Conservation (phyloP, 2,888 invertebrate species). For the Galeruca laticollis region DNA sequence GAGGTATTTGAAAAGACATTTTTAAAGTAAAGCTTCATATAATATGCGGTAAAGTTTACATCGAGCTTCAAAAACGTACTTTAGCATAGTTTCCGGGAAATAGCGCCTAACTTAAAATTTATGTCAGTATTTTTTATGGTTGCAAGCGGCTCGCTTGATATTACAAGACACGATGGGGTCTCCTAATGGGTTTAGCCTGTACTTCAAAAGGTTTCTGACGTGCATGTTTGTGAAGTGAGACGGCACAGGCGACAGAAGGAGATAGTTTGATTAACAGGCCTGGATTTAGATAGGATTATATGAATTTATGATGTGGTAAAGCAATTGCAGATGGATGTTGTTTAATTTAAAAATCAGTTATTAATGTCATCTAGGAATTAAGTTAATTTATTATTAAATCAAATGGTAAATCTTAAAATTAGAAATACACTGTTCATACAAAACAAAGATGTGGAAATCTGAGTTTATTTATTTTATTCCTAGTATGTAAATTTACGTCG, state of each 20-base stretch:
- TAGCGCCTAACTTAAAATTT: constrained; percentile 57
- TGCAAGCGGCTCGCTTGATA: constrained; percentile 60
- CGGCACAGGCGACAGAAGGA: constrained; percentile 34
- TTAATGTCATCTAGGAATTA: no score
- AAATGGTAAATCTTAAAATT: not conserved
- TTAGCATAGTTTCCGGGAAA: constrained; percentile 59
- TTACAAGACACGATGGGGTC: constrained; percentile 61
- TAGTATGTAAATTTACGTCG: no score
- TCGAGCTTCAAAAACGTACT: constrained; percentile 29
- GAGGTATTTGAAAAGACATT: constrained; percentile 14
- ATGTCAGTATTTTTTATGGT: constrained; percentile 62
- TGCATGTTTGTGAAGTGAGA: constrained; percentile 52
- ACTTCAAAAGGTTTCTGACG: constrained; percentile 61
- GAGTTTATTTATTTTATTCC: no score
- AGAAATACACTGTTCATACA: no score
- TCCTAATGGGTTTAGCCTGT: constrained; percentile 63
- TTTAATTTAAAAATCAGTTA: not conserved
- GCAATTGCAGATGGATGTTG: not conserved
- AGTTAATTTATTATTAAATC: not conserved
- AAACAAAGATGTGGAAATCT: no score
- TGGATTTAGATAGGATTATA: constrained; percentile 20
- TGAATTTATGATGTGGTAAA: constrained; percentile 11
- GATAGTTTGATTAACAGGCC: constrained; percentile 28
- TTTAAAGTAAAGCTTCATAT: constrained; percentile 24
- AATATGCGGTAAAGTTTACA: constrained; percentile 29